A percentile compares a stretch with the other conserved stretches of the same genome.
Evolutionary conservation across 2,113 vertebrate genomes (phyloP).

Genomic region (Nymphicus hollandicus): DNA sequence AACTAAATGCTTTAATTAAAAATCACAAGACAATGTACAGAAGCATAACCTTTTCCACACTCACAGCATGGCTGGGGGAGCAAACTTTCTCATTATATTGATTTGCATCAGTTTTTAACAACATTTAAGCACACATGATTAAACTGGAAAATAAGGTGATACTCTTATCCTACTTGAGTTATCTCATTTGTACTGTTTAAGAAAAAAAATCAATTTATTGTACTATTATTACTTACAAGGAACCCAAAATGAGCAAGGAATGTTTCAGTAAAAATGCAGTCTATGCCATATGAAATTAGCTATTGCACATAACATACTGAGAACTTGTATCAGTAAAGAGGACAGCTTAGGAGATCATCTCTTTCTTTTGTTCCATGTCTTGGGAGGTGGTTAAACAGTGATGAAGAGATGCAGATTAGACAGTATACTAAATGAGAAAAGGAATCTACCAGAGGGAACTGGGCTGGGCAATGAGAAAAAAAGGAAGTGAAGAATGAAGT

Average conservation of each 20-base stretch:
- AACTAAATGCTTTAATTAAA: slow-evolving; percentile 72
- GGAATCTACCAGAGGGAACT: neutral
- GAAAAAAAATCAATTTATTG: neutral
- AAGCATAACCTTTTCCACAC: slow-evolving; percentile 41
- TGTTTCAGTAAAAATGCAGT: neutral
- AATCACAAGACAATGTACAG: slow-evolving; percentile 44
- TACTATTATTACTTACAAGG: neutral
- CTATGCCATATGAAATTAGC: neutral
- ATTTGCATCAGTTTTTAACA: neutral
- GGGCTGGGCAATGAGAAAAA: neutral
- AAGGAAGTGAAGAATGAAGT: neutral
- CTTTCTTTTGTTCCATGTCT: neutral
- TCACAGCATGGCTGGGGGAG: neutral
- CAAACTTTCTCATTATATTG: slow-evolving; percentile 36
- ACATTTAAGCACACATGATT: neutral
- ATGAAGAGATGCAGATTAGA: neutral
- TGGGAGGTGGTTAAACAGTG: neutral
- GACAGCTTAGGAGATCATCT: neutral
- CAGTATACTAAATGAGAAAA: neutral
- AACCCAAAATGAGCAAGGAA: neutral
- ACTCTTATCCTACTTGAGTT: neutral
- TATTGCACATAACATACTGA: neutral
- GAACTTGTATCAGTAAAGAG: neutral
- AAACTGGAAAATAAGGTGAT: neutral
- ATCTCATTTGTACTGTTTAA: neutral